These are phyloP conservation scores for Pemphredon lugubris DNA, from an alignment of 2,888 invertebrate species.

Conservation along the genomic window DNA sequence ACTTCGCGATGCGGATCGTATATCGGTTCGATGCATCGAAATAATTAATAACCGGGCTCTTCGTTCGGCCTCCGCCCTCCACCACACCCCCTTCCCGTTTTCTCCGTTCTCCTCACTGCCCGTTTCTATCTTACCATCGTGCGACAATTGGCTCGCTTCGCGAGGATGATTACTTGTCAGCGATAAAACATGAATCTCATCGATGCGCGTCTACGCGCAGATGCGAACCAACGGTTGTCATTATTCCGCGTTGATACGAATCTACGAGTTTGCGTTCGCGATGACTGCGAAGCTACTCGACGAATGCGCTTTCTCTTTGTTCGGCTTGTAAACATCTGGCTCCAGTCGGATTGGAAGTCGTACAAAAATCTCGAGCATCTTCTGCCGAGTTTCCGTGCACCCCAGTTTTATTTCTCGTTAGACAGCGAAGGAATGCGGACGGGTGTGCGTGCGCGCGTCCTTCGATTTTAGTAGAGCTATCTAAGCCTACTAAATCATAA, in stretches of 20 bases:
- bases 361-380: constrained; percentile 35
- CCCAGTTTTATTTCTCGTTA: too few species aligned
- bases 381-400: not conserved
- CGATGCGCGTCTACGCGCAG: not conserved
- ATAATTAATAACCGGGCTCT: too few species aligned
- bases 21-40: too few species aligned
- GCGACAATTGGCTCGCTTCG: not conserved
- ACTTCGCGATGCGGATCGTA: too few species aligned
- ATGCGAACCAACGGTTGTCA: constrained; percentile 24
- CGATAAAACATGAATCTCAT: not conserved
- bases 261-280: constrained; percentile 15
- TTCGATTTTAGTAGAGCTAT: not conserved
- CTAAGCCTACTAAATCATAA: not conserved
- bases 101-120: not conserved
- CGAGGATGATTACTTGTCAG: not conserved
- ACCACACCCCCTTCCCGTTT: not conserved
- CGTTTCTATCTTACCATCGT: not conserved
- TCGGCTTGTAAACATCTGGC: constrained; percentile 30
- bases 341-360: constrained; percentile 31
- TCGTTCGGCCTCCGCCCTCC: too few species aligned
- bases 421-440: too few species aligned
- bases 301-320: not conserved
- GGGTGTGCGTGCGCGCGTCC: too few species aligned
- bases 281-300: constrained; percentile 21
- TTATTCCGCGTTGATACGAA: constrained; percentile 16